Base-by-base conservation (phyloP, 2,888 invertebrate genomes). In the Lasioglossum leucozonium region DNA sequence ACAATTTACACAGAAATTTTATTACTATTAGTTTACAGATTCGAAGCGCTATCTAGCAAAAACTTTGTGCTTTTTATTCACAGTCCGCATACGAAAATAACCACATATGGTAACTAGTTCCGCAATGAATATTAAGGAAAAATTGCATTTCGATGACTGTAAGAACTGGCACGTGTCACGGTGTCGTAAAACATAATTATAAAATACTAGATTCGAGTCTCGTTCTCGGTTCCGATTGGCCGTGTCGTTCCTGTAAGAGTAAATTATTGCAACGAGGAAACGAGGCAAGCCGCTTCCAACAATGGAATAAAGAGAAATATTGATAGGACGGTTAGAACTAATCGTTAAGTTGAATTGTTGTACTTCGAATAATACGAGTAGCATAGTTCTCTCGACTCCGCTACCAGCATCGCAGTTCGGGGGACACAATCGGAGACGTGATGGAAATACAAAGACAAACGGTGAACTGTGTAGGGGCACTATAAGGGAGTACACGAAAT, bases 371-470 rank as follows among this genome's bases (percentile, higher is more conserved):
- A 65, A 69, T 62, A n/a, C 10, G 30, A 4, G 10, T 16, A 18
- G n/a, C 13, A 67, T 40, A 13, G 40, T 26, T 18, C 1, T 1
- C 30, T 11, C 40, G 55, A 16, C 22, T 13, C 40, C n/a, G 5
- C 11, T 71, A 34, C 8, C 30, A 34, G 62, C 58, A 77, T 26
- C 55, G 47, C 62, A 71, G 47, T 58, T 58, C 18, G 76, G 67
- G 67, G 26, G 40, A 67, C 44, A 71, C 58, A 58, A 82, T 85
- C 69, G 69, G 69, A 51, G 11, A 42, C 34, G 44, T 67, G 72
- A 82, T 72, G 67, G 58, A 67, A 79, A 69, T 76, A 79, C 72
- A 82, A 73, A 76, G 58, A 67, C 51, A 26, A 74, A 6, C 69
- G 42, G 30, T 55, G 47, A 40, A 72, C 44, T 16, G 0, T 30